These are phyloP conservation scores for Eupleurogrammus muticus DNA, from an alignment of 2,797 vertebrate genomes.

Conservation along the genomic window DNA sequence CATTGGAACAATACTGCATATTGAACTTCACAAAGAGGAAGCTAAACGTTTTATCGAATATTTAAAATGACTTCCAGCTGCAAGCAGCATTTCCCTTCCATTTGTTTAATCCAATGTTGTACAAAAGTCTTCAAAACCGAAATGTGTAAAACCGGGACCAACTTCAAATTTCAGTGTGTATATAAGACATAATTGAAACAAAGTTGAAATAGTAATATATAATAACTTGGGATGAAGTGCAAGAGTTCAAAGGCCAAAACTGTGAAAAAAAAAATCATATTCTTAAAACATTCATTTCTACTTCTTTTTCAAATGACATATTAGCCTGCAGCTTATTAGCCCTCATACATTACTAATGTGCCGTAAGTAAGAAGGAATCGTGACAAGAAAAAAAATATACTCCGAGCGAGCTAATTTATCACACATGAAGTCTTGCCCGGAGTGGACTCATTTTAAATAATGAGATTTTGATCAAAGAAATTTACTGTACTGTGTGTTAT, in stretches of 20 bases:
- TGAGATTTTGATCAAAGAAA: conserved; percentile 26
- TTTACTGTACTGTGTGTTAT: neutral
- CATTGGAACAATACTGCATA: too few species aligned
- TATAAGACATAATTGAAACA: neutral
- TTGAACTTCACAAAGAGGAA: too few species aligned
- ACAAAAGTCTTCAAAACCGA: neutral
- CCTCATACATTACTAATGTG: conserved; percentile 40
- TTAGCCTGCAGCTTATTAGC: conserved; percentile 29
- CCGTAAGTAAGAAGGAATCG: conserved; percentile 20
- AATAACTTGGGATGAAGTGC: neutral
- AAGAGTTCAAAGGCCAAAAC: conserved; percentile 6
- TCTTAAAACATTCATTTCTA: conserved; percentile 18
- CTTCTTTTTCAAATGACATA: conserved; percentile 32
- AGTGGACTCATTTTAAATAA: conserved; percentile 19
- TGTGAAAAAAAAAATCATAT: neutral
- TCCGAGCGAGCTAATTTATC: conserved; percentile 12
- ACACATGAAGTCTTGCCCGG: neutral
- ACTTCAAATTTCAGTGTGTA: neutral
- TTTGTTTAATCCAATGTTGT: neutral
- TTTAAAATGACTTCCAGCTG: neutral
- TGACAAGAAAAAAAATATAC: conserved; percentile 33
- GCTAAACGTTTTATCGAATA: too few species aligned
- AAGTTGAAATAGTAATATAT: neutral
- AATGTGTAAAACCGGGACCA: neutral
- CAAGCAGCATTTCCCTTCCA: neutral